phyloP scores from a whole-genome alignment of 2,888 invertebrate species.

The Hypena proboscidalis region DNA sequence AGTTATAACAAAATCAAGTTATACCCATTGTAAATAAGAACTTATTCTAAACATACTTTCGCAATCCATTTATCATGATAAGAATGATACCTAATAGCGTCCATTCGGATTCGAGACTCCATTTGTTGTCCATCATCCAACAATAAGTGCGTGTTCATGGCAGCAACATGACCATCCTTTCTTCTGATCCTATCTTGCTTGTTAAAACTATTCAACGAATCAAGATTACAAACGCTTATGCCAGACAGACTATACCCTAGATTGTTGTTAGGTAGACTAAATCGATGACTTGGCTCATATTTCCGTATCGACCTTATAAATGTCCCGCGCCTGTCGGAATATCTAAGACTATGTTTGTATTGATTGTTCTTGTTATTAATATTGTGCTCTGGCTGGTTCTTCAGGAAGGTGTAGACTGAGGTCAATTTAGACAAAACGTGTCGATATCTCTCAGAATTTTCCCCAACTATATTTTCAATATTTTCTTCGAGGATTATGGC shows the following conservation, averaged over 20 bases:
- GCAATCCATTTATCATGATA: no score
- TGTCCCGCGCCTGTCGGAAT: conserved; percentile 52
- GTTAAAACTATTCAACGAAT: conserved; percentile 8
- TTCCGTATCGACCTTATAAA: conserved; percentile 48
- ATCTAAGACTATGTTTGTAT: conserved; percentile 34
- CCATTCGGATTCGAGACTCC: no score
- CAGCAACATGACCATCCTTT: conserved; percentile 2
- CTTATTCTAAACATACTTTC: no score
- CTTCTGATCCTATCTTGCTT: conserved; percentile 3
- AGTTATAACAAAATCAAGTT: no score
- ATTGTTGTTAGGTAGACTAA: conserved; percentile 37
- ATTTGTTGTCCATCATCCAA: conserved; percentile 2
- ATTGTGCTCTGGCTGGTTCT: conserved; percentile 11
- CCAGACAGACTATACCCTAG: conserved; percentile 14
- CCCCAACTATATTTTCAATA: no score
- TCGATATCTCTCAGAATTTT: no score
- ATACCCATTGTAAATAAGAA: no score
- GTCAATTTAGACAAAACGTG: no score
- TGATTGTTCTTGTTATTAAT: conserved; percentile 35
- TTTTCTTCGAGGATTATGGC: no score
- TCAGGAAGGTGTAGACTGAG: no score
- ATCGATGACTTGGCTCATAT: conserved; percentile 49
- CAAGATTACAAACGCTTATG: conserved; percentile 16
- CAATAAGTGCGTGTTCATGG: conserved; percentile 6
- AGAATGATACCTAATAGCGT: no score